phyloP scores from a whole-genome alignment of 37 sponge, comb jelly and placozoan genomes.

The Spongia lamella region DNA sequence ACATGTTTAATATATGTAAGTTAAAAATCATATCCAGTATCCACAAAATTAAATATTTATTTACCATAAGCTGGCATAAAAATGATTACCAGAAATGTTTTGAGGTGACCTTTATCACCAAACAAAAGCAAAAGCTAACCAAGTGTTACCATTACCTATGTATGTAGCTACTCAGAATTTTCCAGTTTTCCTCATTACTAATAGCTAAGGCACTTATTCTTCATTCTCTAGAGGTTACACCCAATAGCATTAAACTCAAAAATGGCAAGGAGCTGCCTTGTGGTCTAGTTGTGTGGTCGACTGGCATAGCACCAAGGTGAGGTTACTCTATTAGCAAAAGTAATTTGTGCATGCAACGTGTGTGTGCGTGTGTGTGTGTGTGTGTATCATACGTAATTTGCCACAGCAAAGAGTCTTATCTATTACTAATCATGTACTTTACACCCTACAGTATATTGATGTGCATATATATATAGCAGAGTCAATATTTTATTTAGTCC shows the following conservation, averaged over 20 bases:
- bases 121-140: no score
- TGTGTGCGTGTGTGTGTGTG: background rate
- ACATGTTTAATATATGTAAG: background rate
- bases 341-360: background rate
- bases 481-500: background rate
- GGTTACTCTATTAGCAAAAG: background rate
- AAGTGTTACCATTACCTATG: no score
- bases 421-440: background rate
- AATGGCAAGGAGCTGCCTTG: conserved; percentile 51
- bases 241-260: conserved; percentile 30
- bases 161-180: no score
- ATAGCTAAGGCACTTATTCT: no score
- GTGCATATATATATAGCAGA: background rate
- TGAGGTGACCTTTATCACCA: no score
- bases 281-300: conserved; percentile 90
- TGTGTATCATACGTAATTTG: background rate
- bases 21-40: background rate
- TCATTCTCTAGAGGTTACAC: conserved; percentile 72
- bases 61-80: no score
- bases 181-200: no score
- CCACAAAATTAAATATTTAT: no score
- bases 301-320: conserved; percentile 87
- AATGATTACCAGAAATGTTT: no score
- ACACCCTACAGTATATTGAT: background rate
- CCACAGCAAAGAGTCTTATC: background rate